Percentiles rank a stretch among this genome's conserved stretches.
Evolutionary conservation across 2,797 vertebrate genomes (phyloP).

Genomic region (Triplophysa yarkandensis): DNA sequence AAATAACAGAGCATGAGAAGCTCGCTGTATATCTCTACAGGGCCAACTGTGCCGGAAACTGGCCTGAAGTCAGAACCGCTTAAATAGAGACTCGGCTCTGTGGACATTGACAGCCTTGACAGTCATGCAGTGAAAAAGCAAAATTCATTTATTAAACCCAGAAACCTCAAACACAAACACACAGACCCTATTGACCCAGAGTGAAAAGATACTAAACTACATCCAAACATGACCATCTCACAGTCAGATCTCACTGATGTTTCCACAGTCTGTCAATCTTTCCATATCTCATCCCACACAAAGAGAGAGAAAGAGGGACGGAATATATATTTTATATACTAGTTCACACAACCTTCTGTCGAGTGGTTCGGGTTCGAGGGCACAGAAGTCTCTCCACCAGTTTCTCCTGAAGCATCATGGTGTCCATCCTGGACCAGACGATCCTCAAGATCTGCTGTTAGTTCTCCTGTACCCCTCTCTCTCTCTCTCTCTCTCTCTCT

Average conservation of each 20-base stretch:
- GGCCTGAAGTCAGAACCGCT: conserved; percentile 13
- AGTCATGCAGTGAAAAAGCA: conserved; percentile 35
- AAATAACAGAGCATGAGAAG: conserved; percentile 25
- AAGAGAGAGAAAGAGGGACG: neutral
- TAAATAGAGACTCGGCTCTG: conserved; percentile 1
- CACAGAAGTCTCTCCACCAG: conserved; percentile 93
- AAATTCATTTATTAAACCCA: conserved; percentile 49
- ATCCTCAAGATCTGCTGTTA: conserved; percentile 52
- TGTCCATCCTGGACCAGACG: conserved; percentile 82
- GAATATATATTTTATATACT: accelerated
- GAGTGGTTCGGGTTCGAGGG: conserved; percentile 85
- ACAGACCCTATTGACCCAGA: conserved; percentile 23
- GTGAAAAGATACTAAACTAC: conserved; percentile 42
- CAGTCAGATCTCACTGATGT: conserved; percentile 44
- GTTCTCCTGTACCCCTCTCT: conserved; percentile 52
- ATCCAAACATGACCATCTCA: conserved; percentile 31
- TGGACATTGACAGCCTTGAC: conserved; percentile 55
- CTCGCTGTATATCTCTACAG: conserved; percentile 24
- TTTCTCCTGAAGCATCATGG: conserved; percentile 93
- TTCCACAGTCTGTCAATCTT: conserved; percentile 39
- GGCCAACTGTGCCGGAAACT: conserved; percentile 36
- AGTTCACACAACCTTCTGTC: conserved; percentile 83
- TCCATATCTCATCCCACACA: conserved; percentile 15
- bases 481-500: conserved; percentile 37
- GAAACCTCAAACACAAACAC: conserved; percentile 21